Conservation (phyloP, 2,113 vertebrate species). For the Cavia aperea region DNA sequence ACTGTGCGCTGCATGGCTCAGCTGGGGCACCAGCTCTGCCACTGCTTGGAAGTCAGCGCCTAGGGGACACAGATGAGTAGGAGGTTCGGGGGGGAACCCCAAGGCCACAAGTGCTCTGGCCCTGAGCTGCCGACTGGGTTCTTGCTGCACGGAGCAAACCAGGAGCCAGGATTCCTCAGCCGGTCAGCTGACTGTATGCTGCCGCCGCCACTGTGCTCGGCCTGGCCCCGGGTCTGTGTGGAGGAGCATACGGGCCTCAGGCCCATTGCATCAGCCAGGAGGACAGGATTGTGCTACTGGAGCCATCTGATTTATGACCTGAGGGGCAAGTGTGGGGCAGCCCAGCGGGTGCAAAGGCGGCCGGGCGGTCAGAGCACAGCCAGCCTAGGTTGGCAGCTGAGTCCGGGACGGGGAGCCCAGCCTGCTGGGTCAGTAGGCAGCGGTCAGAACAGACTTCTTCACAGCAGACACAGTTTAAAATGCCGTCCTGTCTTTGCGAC, state of each 20-base stretch:
- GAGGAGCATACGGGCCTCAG: slow-evolving; percentile 59
- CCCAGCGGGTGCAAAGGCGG: slow-evolving; percentile 59
- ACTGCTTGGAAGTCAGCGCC: slow-evolving; percentile 53
- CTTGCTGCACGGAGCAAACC: rapidly evolving
- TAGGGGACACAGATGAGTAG: slow-evolving; percentile 53
- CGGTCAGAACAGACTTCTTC: slow-evolving; percentile 58
- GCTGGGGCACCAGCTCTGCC: not conserved
- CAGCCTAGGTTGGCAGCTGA: not conserved
- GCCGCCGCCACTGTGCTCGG: not conserved
- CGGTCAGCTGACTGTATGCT: not conserved
- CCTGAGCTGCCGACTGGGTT: too few species aligned
- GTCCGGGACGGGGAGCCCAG: slow-evolving; percentile 3
- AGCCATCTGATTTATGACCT: slow-evolving; percentile 79
- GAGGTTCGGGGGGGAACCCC: slow-evolving; percentile 34
- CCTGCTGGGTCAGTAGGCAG: slow-evolving; percentile 56
- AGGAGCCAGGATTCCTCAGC: rapidly evolving
- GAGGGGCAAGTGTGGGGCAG: slow-evolving; percentile 75
- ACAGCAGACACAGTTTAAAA: slow-evolving; percentile 79
- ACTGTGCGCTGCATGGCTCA: not conserved
- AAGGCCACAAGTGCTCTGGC: not conserved
- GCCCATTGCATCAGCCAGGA: slow-evolving; percentile 79
- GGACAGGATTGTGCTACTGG: slow-evolving; percentile 77
- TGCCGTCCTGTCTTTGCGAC: slow-evolving; percentile 91
- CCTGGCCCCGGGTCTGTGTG: too few species aligned
- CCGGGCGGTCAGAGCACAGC: slow-evolving; percentile 64